Evolutionary conservation across 1,140 invertebrate species (phyloP), one percentile per base, ranked within the genome.

Genomic region (Saccostrea glomerata): DNA sequence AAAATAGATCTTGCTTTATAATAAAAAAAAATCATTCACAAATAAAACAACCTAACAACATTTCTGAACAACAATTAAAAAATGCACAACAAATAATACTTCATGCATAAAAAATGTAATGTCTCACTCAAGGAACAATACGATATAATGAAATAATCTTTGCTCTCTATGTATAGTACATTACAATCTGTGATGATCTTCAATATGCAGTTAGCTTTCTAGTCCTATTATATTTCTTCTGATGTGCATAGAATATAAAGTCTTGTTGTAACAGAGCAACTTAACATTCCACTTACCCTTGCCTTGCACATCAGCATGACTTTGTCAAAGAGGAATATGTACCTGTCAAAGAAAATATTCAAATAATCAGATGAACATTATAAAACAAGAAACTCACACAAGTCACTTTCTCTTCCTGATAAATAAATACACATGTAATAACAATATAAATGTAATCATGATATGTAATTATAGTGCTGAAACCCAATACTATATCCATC

Each of bases 251-350:
- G 47, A 47, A 47, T 47, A 47, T 20, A 63, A 63, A 63, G 13
- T 6, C 17, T 63, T 63, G 17, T 20, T 17, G 58, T 6, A 63
- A 20, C 58, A 20, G 58, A 6, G 47, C 0, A 47, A 20, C 15
- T 11, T 15, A 77, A 36, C 15, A 30, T 36, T 25, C 36, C 58
- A 96, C 96, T 96, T 92, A 97, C 97, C 95, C 97, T 96, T 17
- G 97, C 96, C 95, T 99, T 99, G 94, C 98, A 99, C 95, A 99
- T 97, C 86, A 99, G 96, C 95, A 99, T 97, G 47, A 98, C 97
- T 96, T 98, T 98, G 94, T 99, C 98, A 95, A 99, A 99, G 47
- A 99, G 97, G 95, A 99, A 99, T 20, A 98, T 97, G 94, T 98
- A 99, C 94, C 98, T 97, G 94, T 25, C 30, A 36, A 77, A 84